phyloP scores from a whole-genome alignment of 2,888 invertebrate genomes.

The Cheilosia vulpina region DNA sequence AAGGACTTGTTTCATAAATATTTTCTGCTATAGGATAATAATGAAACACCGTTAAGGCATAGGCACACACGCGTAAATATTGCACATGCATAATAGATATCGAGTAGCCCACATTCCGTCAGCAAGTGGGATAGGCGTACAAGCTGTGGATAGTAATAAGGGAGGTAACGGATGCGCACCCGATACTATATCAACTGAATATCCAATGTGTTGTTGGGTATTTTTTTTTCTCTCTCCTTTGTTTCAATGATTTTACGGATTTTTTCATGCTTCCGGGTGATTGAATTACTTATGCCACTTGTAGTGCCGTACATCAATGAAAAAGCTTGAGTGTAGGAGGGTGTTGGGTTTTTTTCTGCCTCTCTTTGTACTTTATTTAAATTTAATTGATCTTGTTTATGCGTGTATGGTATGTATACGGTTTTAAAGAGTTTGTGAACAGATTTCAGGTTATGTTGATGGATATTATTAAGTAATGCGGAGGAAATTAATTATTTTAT shows the following conservation, averaged over 20 bases:
- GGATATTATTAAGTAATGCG: slow-evolving; percentile 33
- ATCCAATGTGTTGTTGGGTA: slow-evolving; percentile 28
- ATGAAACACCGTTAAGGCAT: slow-evolving; percentile 18
- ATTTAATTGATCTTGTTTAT: slow-evolving; percentile 65
- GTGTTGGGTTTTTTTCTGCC: background rate
- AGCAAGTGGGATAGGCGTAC: background rate
- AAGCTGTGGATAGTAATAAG: slow-evolving; percentile 11
- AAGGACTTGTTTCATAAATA: slow-evolving; percentile 51
- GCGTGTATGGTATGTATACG: slow-evolving; percentile 33
- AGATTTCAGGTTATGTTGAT: slow-evolving; percentile 32
- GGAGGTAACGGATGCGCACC: slow-evolving; percentile 15
- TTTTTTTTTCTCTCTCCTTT: slow-evolving; percentile 31
- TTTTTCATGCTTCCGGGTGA: slow-evolving; percentile 70
- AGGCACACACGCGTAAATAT: slow-evolving; percentile 39
- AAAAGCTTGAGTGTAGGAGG: slow-evolving; percentile 49
- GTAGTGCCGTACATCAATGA: slow-evolving; percentile 33
- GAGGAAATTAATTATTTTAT: background rate
- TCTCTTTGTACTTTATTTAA: slow-evolving; percentile 52
- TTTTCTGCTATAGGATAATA: slow-evolving; percentile 35
- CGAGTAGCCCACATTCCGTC: slow-evolving; percentile 44
- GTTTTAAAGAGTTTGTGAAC: slow-evolving; percentile 51
- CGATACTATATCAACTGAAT: slow-evolving; percentile 40
- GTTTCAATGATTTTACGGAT: slow-evolving; percentile 54
- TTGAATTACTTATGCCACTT: slow-evolving; percentile 71
- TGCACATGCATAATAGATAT: slow-evolving; percentile 59